Percentiles rank a stretch among this genome's conserved stretches.
phyloP scores from a whole-genome alignment of 2,888 invertebrate species.

The Allygus modestus region DNA sequence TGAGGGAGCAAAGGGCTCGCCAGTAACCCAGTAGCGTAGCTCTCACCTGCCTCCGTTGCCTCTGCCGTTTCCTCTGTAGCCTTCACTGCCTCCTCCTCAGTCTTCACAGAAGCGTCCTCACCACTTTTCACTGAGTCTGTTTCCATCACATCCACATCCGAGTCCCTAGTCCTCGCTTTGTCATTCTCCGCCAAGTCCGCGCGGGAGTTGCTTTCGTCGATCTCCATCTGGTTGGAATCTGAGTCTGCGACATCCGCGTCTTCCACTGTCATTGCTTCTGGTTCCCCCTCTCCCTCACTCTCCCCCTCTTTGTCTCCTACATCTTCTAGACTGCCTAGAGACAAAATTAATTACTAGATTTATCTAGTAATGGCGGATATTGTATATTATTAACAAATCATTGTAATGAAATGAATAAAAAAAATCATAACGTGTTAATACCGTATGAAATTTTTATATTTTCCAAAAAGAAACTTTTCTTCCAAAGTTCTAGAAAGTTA shows the following conservation, averaged over 20 bases:
- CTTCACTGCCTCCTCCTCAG: not conserved
- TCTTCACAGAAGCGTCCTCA: not conserved
- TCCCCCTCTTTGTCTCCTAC: not conserved
- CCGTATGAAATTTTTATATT: no score
- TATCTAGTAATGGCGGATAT: no score
- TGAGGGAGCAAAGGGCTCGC: no score
- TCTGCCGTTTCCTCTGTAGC: not conserved
- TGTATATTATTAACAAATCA: no score
- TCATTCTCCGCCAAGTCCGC: not conserved
- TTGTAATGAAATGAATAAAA: no score
- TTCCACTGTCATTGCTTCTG: slow-evolving; percentile 34
- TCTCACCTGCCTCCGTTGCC: not conserved
- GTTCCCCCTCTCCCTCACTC: not conserved
- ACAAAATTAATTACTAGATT: not conserved
- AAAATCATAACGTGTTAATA: no score
- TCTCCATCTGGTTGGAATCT: slow-evolving; percentile 51
- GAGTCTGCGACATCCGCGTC: slow-evolving; percentile 17
- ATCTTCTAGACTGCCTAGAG: slow-evolving; percentile 20
- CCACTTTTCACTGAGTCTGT: slow-evolving; percentile 45
- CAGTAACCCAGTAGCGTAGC: no score
- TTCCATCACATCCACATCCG: slow-evolving; percentile 44
- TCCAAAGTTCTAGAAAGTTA: no score
- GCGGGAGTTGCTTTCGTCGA: slow-evolving; percentile 8
- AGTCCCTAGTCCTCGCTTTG: slow-evolving; percentile 36
- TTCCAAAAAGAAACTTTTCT: no score